Evolutionary conservation across 2,888 invertebrate species (phyloP), one percentile per base, ranked within the genome.

Genomic region (Parochlus steinenii): DNA sequence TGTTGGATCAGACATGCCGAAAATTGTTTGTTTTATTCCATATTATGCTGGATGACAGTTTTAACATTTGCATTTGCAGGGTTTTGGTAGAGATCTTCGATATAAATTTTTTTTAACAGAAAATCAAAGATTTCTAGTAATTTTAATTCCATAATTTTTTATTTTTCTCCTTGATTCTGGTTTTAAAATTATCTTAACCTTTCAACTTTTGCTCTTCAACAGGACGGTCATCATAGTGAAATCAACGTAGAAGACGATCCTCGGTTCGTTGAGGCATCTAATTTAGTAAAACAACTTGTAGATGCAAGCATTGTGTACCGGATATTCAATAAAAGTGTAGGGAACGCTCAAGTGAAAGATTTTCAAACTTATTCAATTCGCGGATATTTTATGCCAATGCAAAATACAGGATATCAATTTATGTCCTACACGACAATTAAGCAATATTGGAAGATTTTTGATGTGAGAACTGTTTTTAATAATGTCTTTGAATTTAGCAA

Each of bases 361-460:
- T 43, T 44, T 10, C 46, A 44, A 36, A 37, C 31, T 10, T 51
- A 47, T 39, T 47, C 49, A 18, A 44, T 51, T 12, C 47, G 48
- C 20, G 51, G 51, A 4, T 49, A 47, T 37, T 50, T 51, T 36
- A 37, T 50, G 14, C 47, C 47, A n/a, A 41, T 44, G 5, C 23
- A 43, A 26, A 48, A 44, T 7, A 35, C 44, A 4, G 43, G 43
- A 14, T 51, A 48, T 41, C 47, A 50, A 40, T 51, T 49, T 40
- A 44, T 51, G 8, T 46, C 47, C 17, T 46, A 47, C 33, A 43
- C 42, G 32, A 49, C 50, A n/a, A 33, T 50, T 31, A 40, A 41
- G 14, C 51, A 51, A 39, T 41, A 46, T 33, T 47, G 45, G 31
- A 38, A 39, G 16, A 43, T 48, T 30, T 29, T 41, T 6, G 39